Evolutionary conservation across 2,113 vertebrate genomes (phyloP), one percentile per base, ranked within the genome.

Genomic region (Brevimyrus niger): DNA sequence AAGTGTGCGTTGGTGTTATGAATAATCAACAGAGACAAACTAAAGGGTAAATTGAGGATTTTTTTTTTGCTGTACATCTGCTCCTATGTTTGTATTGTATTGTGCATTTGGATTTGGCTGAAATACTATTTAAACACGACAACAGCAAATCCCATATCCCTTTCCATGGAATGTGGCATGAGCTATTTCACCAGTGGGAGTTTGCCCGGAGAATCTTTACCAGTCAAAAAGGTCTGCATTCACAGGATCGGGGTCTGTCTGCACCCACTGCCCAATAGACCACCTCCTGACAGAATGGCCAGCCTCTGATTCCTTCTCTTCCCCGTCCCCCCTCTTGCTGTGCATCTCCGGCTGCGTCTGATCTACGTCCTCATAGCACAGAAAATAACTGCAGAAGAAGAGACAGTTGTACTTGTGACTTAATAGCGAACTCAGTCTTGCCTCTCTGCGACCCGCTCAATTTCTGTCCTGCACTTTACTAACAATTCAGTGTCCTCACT

Each of bases 251-350:
- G 97, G 96, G 53, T 93, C 92, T 6, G 94, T 91, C 90, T 96
- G 96, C 61, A 96, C 90, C 97, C 97, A 97, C 76, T 93, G 94
- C 7, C 97, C 97, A 8, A 97, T 95, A 86, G 96, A 96, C 97
- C 97, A 98, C 91, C 93, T 94, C 91, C 94, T 95, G 51, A 90
- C 86, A 15, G 90, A 46, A 0, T 89, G 82, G 11, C 61, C 55
- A 61, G 55, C 88, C 0, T 53, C 50, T 50, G 44, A 6, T 1
- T 46, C 89, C 21, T 9, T 5, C 42, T 2, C 44, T 17, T n/a
- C 19, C 27, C 11, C 35, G 0, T 38, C 31, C 46, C 38, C 27
- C 42, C 58, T 19, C 48, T 47, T 69, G n/a, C 11, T 69, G 61
- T 69, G 27, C n/a, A 61, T n/a, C 55, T 61, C 42, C 1, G 4